Base-by-base conservation (phyloP, 2,888 invertebrate genomes). In the Leptinotarsa rubiginosa region DNA sequence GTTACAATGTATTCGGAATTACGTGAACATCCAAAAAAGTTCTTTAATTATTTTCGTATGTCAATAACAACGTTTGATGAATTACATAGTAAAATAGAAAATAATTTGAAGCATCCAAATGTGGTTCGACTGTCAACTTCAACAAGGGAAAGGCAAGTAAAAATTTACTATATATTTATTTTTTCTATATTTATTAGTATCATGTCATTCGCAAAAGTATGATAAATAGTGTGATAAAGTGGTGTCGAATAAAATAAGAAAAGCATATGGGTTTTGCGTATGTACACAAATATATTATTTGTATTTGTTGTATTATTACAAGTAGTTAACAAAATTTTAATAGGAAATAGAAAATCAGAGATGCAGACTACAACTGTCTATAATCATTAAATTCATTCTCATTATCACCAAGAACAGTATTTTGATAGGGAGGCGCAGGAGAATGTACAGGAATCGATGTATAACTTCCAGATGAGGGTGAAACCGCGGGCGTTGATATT, bases 131-230 rank as follows among this genome's bases (percentile, higher is more conserved):
- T 65, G 65, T n/a, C 65, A 47, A 65, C 41, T 65, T 65, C 31
- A 47, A 65, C 65, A n/a, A 65, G 31, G 31, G 41, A 65, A 65
- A 31, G 65, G 64, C 13, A 64, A 64, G 22, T 65, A 65, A 65
- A 65, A 65, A 65, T 65, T 65, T 65, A 31, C 47, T 41, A 65
- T 65, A 65, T 47, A 65, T 25, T 65, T 65, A 41, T n/a, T 65
- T 65, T 18, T 31, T 47, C 65, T 65, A 65, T 47, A 65, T 65
- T 65, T 65, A 65, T 16, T 50, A 50, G 65, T 31, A 25, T 65
- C 41, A 65, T n/a, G 47, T 65, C 41, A 65, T 65, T 65, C 25
- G 65, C 65, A 41, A 65, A 65, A 25, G 65, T 65, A 47, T 65
- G 41, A 64, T 15, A 65, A 50, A 50, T 50, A 50, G 50, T 50